Conservation (phyloP, 2,888 invertebrate species). For the Tanypteryx hageni region DNA sequence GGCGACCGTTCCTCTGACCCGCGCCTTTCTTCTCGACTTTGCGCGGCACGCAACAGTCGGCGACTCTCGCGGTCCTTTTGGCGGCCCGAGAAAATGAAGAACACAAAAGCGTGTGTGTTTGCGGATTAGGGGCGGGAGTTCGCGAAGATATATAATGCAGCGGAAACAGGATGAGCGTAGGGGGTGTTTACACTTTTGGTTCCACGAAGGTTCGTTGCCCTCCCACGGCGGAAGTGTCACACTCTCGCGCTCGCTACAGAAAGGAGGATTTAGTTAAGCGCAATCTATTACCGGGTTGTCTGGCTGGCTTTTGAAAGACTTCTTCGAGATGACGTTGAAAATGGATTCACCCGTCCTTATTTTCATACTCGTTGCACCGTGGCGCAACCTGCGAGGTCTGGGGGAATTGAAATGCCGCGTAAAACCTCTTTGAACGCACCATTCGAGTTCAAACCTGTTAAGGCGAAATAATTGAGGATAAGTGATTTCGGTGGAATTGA, state of each 20-base stretch:
- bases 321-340: neutral
- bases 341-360: neutral
- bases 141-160: neutral
- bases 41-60: too few relatives aligned
- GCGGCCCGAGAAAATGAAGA: neutral
- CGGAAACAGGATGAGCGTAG: too few relatives aligned
- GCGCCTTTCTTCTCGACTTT: too few relatives aligned
- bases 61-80: neutral
- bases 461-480: too few relatives aligned
- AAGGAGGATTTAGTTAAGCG: neutral
- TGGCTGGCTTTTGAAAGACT: neutral
- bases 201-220: conserved; percentile 8
- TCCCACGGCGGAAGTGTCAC: neutral
- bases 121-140: neutral
- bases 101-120: neutral
- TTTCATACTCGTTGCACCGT: neutral
- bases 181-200: neutral
- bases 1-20: too few relatives aligned
- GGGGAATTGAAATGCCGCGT: too few relatives aligned
- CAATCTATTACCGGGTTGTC: neutral
- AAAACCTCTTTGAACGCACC: too few relatives aligned
- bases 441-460: too few relatives aligned
- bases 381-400: neutral
- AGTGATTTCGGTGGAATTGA: too few relatives aligned
- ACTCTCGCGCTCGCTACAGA: neutral